Base-by-base conservation (phyloP, 1,140 invertebrate species). In the Zaprionus inermis region DNA sequence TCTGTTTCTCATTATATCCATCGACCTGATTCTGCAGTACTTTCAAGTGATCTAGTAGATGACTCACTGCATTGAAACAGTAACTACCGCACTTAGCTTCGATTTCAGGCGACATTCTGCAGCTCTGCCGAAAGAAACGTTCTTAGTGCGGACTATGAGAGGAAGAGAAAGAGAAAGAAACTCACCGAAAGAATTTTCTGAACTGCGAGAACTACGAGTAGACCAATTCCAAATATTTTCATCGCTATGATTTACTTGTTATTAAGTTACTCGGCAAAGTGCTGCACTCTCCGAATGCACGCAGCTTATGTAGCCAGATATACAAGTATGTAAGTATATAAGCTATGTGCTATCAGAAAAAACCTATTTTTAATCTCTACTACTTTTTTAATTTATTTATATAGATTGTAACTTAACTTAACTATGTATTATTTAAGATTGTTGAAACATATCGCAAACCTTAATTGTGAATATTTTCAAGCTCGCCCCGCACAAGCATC, bases 401-500 rank as follows among this genome's bases (percentile, higher is more conserved):
- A n/a, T n/a, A n/a, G 28, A 28, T 6, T 28, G 28, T 28, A 28
- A 6, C 28, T 28, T 28, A 3, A 3, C 28, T 28, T 32, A 32
- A 9, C 1, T 10, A 32, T 32, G 5, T 10, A 32, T 10, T 6
- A n/a, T 32, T 2, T 32, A 5, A 3, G 2, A 28, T 28, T 32
- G n/a, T 41, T n/a, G n/a, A n/a, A 38, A 38, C 4, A n/a, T 11
- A 28, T n/a, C 14, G 9, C 2, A 16, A 44, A 44, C 5, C n/a
- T 44, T 0, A 44, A 44, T n/a, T 44, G 3, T 44, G n/a, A 16
- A 9, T 16, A 44, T 44, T 44, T 44, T 41, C 2, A 1, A 2
- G 3, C 2, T 0, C n/a, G 0, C 1, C n/a, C 0, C 38, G 9
- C 2, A 10, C 6, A 81, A 93, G 93, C 94, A 94, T 94, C 93